Percentiles rank a stretch among this genome's conserved stretches.
Conservation (phyloP, 2,113 vertebrate species). For the Chloebia gouldiae region DNA sequence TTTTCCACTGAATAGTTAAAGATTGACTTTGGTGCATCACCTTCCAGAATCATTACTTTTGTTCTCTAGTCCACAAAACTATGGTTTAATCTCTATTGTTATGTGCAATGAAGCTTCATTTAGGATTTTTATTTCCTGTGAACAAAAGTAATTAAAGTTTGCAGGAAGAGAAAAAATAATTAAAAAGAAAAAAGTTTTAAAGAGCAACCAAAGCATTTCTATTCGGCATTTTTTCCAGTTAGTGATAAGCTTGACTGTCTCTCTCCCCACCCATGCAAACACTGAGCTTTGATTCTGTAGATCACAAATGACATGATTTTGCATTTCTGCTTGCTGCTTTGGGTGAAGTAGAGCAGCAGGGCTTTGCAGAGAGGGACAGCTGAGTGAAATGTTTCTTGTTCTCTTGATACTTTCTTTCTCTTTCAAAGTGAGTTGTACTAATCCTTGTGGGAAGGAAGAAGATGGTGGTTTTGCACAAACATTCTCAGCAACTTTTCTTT, state of each 20-base stretch:
- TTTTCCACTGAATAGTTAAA: not conserved
- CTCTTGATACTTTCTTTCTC: conserved; percentile 48
- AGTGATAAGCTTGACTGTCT: not conserved
- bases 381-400: conserved; percentile 3
- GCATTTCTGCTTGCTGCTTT: conserved; percentile 46
- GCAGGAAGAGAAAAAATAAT: not conserved
- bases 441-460: conserved; percentile 20
- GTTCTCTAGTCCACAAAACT: not conserved
- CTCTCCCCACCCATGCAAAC: conserved; percentile 32
- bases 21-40: not conserved
- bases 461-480: conserved; percentile 19
- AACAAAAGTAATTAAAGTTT: not conserved
- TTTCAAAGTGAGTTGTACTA: conserved; percentile 56
- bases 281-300: not conserved
- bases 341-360: not conserved
- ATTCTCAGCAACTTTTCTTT: not conserved
- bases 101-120: not conserved
- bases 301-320: conserved; percentile 40
- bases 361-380: conserved; percentile 10
- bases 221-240: conserved; percentile 5
- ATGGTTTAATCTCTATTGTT: not conserved
- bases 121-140: not conserved
- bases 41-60: not conserved
- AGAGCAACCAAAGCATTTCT: not conserved
- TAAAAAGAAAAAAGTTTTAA: not conserved